Evolutionary conservation across 1,140 invertebrate genomes (phyloP).

Genomic region (Zophobas morio): DNA sequence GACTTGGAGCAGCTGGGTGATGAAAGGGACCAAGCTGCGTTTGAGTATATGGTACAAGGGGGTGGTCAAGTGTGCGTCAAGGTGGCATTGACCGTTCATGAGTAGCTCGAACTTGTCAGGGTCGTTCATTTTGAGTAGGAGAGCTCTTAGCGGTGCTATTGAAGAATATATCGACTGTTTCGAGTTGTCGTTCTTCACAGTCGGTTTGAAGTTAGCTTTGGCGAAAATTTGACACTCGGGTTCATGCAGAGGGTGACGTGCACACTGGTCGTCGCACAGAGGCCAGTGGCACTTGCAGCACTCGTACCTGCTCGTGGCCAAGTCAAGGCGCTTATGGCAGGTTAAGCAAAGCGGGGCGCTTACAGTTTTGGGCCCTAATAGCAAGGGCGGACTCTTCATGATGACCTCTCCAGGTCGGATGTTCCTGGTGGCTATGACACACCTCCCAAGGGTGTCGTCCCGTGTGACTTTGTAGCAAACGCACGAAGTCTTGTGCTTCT

Average conservation of each 20-base stretch:
- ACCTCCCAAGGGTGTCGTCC: constrained; percentile 70
- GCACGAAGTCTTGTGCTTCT: constrained; percentile 77
- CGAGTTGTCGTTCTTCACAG: constrained; percentile 64
- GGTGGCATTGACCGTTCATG: constrained; percentile 71
- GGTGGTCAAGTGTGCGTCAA: constrained; percentile 72
- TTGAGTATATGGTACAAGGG: constrained; percentile 73
- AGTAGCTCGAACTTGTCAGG: constrained; percentile 70
- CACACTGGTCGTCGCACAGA: constrained; percentile 71
- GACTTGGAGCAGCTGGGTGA: constrained; percentile 72
- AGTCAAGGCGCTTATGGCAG: constrained; percentile 72
- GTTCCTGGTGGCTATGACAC: constrained; percentile 79
- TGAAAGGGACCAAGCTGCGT: constrained; percentile 74
- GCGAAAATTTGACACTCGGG: constrained; percentile 73
- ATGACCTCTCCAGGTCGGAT: constrained; percentile 82
- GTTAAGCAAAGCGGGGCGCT: constrained; percentile 72
- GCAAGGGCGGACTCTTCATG: constrained; percentile 78
- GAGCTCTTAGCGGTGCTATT: constrained; percentile 75
- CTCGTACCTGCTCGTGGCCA: constrained; percentile 47
- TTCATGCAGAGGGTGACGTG: constrained; percentile 68
- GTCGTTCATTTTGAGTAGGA: constrained; percentile 72
- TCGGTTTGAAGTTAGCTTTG: constrained; percentile 71
- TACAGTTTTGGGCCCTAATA: constrained; percentile 76
- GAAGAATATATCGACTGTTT: constrained; percentile 74
- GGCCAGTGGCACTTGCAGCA: constrained; percentile 77
- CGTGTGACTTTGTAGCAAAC: constrained; percentile 67